phyloP scores from a whole-genome alignment of 2,797 vertebrate genomes.

The Coccyzus lansbergi region DNA sequence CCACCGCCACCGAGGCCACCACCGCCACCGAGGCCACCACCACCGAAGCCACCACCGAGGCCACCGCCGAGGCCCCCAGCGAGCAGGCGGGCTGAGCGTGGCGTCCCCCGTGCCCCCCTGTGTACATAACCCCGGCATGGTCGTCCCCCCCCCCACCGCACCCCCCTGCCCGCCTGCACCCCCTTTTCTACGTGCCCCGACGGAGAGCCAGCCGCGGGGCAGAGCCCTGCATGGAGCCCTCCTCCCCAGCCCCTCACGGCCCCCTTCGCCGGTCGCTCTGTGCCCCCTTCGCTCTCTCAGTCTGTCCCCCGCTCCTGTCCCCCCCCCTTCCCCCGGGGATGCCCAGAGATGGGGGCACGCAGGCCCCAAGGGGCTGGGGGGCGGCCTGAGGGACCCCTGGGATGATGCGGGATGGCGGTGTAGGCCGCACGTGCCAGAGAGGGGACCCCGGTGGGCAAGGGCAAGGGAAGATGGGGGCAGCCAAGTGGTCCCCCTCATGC shows the following conservation, averaged over 20 bases:
- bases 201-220: conserved; percentile 41
- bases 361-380: background rate
- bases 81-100: conserved; percentile 82
- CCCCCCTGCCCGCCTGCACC: conserved; percentile 31
- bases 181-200: conserved; percentile 65
- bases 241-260: background rate
- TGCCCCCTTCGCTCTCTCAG: conserved; percentile 43
- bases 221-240: conserved; percentile 76
- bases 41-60: conserved; percentile 21
- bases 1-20: too few relatives aligned
- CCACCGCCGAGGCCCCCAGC: conserved; percentile 69
- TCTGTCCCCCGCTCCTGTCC: background rate
- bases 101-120: conserved; percentile 66
- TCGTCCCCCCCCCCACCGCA: conserved; percentile 32
- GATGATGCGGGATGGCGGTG: background rate
- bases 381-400: background rate
- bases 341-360: conserved; percentile 15
- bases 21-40: conserved; percentile 62
- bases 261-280: conserved; percentile 59
- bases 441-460: background rate
- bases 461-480: background rate
- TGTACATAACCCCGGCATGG: conserved; percentile 78
- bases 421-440: background rate
- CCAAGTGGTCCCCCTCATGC: background rate
- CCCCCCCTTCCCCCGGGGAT: background rate